Evolutionary conservation across 1,140 invertebrate species (phyloP).

Genomic region (Apocrypta bakeri): DNA sequence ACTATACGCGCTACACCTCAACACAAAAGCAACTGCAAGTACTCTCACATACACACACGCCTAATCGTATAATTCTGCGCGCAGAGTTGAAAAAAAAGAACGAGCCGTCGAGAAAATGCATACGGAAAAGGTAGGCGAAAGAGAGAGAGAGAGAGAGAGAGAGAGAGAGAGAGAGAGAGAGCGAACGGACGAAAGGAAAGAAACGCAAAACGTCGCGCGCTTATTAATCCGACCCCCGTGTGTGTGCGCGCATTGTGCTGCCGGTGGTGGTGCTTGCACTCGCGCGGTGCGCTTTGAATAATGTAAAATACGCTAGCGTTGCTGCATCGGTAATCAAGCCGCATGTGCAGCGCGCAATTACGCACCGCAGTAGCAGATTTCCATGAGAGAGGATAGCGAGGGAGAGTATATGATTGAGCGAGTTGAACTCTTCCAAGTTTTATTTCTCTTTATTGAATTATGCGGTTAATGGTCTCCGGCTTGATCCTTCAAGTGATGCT

Average conservation of each 20-base stretch:
- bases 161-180: not conserved
- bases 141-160: no score
- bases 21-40: not conserved
- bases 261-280: constrained; percentile 1
- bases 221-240: not conserved
- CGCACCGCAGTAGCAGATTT: no score
- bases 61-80: not conserved
- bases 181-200: not conserved
- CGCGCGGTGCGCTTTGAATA: constrained; percentile 12
- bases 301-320: not conserved
- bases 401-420: no score
- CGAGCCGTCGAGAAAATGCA: not conserved
- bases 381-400: no score
- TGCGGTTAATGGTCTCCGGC: no score
- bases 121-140: not conserved
- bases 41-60: no score
- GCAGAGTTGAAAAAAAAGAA: not conserved
- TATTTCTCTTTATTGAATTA: no score
- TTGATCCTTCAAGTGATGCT: no score
- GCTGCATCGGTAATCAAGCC: not conserved
- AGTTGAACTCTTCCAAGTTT: no score
- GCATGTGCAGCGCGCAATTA: not conserved
- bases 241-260: not conserved
- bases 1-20: not conserved
- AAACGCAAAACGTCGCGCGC: not conserved